Conservation (phyloP, 2,113 vertebrate species). For the Zosterops pallidus region DNA sequence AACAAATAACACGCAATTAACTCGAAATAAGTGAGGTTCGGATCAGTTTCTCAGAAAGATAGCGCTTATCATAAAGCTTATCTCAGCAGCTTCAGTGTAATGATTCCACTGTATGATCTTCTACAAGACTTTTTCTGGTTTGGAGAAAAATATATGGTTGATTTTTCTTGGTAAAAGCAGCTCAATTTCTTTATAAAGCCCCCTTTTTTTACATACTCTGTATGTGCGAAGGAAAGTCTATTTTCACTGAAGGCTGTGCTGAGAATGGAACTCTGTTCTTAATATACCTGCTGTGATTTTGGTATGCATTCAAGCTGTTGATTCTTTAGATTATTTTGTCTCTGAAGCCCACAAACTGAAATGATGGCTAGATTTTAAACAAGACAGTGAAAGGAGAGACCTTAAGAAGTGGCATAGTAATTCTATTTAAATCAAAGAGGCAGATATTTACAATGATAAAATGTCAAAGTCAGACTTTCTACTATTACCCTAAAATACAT, state of each 20-base stretch:
- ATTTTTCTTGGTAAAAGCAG: slow-evolving; percentile 16
- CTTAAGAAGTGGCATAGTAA: not conserved
- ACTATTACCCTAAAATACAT: not conserved
- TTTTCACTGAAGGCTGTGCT: slow-evolving; percentile 18
- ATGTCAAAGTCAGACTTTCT: not conserved
- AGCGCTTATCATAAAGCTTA: not conserved
- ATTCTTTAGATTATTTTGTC: slow-evolving; percentile 14
- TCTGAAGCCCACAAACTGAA: not conserved
- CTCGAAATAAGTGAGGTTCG: not conserved
- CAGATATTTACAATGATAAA: slow-evolving; percentile 1
- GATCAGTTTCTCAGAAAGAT: not conserved
- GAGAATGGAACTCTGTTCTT: slow-evolving; percentile 11
- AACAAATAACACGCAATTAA: slow-evolving; percentile 44
- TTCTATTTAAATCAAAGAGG: slow-evolving; percentile 11
- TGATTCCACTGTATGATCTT: slow-evolving; percentile 8
- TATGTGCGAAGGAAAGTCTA: not conserved
- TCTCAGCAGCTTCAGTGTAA: slow-evolving; percentile 23
- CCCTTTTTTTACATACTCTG: not conserved
- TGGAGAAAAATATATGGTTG: not conserved
- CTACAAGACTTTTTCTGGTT: not conserved
- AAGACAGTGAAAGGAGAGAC: not conserved
- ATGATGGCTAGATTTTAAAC: not conserved
- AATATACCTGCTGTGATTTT: slow-evolving; percentile 19
- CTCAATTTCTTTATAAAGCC: not conserved
- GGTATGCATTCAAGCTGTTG: not conserved